Evolutionary conservation across 2,113 vertebrate species (phyloP).

Genomic region (Oryzias celebensis): DNA sequence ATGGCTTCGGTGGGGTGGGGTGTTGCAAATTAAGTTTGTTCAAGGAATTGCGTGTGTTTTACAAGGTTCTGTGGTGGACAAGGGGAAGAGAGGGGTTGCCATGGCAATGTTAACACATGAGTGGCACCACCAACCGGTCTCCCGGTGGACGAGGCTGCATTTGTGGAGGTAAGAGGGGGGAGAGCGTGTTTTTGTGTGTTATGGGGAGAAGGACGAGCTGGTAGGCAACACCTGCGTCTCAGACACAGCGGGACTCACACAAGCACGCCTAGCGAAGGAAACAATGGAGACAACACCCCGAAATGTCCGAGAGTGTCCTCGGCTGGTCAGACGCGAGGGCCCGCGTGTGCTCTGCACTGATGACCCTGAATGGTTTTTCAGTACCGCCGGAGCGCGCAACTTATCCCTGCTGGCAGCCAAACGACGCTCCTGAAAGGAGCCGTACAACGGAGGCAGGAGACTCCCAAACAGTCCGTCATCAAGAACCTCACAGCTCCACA

Average conservation of each 20-base stretch:
- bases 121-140: conserved; percentile 77
- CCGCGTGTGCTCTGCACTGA: conserved; percentile 45
- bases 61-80: conserved; percentile 68
- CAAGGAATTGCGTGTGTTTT: conserved; percentile 43
- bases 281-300: conserved; percentile 23
- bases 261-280: conserved; percentile 42
- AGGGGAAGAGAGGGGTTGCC: conserved; percentile 79
- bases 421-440: not conserved
- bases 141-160: conserved; percentile 75
- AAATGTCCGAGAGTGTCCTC: conserved; percentile 20
- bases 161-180: conserved; percentile 62
- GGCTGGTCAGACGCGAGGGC: conserved; percentile 21
- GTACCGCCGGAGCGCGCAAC: conserved; percentile 37
- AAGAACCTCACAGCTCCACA: conserved; percentile 53
- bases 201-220: conserved; percentile 45
- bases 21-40: conserved; percentile 62
- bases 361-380: conserved; percentile 60
- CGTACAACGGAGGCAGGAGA: conserved; percentile 39
- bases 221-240: conserved; percentile 73
- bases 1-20: conserved; percentile 60
- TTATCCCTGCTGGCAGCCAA: conserved; percentile 43
- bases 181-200: conserved; percentile 27
- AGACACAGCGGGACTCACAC: conserved; percentile 53
- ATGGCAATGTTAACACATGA: conserved; percentile 84
- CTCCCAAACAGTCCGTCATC: conserved; percentile 43